Conservation (phyloP, 2,888 invertebrate species). For the Lasioglossum morio region DNA sequence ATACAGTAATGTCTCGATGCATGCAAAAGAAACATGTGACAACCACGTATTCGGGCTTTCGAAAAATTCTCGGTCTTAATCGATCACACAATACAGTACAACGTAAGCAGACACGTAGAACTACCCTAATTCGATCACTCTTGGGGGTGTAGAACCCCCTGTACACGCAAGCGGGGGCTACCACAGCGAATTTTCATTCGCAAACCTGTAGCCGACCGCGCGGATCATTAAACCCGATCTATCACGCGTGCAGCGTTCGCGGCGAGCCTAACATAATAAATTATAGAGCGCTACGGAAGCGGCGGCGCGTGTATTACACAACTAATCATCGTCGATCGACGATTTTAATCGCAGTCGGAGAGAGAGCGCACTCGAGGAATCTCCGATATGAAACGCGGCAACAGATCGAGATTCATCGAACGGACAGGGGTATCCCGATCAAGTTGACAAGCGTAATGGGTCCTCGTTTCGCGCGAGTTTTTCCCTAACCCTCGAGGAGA, state of each 20-base stretch:
- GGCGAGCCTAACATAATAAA: background rate
- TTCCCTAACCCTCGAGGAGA: background rate
- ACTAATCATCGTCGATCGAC: conserved; percentile 13
- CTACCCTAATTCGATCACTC: background rate
- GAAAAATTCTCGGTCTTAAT: no score
- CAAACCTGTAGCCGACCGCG: background rate
- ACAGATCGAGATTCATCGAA: conserved; percentile 52
- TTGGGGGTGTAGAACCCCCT: background rate
- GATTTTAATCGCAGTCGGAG: conserved; percentile 26
- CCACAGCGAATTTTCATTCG: background rate
- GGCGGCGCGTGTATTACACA: background rate
- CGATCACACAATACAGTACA: background rate
- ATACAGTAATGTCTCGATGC: no score
- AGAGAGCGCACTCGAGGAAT: conserved; percentile 26
- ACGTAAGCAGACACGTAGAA: background rate
- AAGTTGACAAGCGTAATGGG: conserved; percentile 47
- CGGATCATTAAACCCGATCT: background rate
- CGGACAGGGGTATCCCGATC: conserved; percentile 38
- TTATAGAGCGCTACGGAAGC: background rate
- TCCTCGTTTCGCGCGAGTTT: conserved; percentile 35
- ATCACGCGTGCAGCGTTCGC: background rate
- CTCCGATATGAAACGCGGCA: conserved; percentile 40
- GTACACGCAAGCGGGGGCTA: background rate
- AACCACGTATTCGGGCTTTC: no score
- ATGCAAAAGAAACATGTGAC: no score